Base-by-base conservation (phyloP, 2,113 vertebrate genomes). In the Acanthochromis polyacanthus region DNA sequence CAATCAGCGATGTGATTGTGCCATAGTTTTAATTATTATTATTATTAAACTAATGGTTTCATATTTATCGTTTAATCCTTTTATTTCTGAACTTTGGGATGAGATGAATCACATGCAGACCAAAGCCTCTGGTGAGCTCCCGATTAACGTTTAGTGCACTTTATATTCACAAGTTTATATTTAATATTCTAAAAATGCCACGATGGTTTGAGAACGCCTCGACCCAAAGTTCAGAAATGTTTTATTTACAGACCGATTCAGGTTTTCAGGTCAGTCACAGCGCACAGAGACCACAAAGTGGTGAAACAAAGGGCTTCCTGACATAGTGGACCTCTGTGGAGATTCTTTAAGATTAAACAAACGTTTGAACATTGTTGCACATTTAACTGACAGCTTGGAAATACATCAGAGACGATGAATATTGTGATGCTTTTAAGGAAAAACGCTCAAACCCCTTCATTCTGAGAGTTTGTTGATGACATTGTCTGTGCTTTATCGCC, bases 51-150 rank as follows among this genome's bases (percentile, higher is more conserved):
- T 71, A 55, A 5, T 5, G 14, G 14, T 81, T 70, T 64, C 1
- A 40, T 78, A 80, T 89, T 75, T 90, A 62, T 85, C 63, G 58
- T 55, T 72, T 45, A 66, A 62, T 61, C 62, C 43, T 30, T 61
- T 69, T 46, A 10, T 57, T 70, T 77, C 52, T 20, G 20, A 45
- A 65, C 46, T 51, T 48, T 3, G 57, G 62, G 30, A 23, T 3
- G 59, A 25, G 50, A 36, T 46, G 20, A 63, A 77, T 58, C 36
- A 50, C 78, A 71, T 28, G 28, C 71, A 53, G 71, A 85, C 72
- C 80, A 88, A 82, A 75, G 14, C 45, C 60, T 59, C 6, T 45
- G 22, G 64, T 55, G 10, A 25, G 53, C 57, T 82, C 45, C 46
- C 45, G 11, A 48, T 28, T 32, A 0, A 12, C 32, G 43, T 75